Conservation (phyloP, 2,888 invertebrate species). For the Caenorhabditis zanzibari region DNA sequence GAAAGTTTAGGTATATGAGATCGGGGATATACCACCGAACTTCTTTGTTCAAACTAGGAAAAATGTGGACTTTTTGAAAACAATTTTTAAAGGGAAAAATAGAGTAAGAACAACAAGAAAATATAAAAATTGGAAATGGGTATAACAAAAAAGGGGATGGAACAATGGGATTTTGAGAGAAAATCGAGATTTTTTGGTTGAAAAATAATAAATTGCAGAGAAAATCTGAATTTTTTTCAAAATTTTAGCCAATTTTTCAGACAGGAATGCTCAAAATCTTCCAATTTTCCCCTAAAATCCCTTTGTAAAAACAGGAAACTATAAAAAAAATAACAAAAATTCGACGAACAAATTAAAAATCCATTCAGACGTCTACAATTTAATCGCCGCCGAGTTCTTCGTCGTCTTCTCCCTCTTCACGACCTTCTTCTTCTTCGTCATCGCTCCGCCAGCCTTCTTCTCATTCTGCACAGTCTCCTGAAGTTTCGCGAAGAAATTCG, state of each 20-base stretch:
- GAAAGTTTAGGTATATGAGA: slow-evolving; percentile 4
- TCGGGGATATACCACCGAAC: slow-evolving; percentile 21
- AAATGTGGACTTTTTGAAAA: neutral
- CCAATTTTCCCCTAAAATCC: neutral
- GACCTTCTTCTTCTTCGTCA: slow-evolving; percentile 67
- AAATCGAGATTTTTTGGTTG: too few species aligned
- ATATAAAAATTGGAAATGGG: neutral
- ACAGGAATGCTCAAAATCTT: neutral
- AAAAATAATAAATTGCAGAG: too few species aligned
- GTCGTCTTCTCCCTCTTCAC: slow-evolving; percentile 63
- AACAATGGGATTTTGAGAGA: neutral
- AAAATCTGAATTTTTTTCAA: too few species aligned
- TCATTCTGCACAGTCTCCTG: slow-evolving; percentile 70
- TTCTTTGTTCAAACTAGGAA: neutral
- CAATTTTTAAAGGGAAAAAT: neutral
- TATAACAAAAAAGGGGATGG: neutral
- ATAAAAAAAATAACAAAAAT: slow-evolving; percentile 29
- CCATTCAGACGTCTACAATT: slow-evolving; percentile 50
- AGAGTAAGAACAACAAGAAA: neutral
- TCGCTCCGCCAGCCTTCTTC: slow-evolving; percentile 55
- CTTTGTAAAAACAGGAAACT: neutral
- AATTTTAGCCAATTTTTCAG: neutral
- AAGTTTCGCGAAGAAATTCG: slow-evolving; percentile 72
- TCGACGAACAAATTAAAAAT: neutral
- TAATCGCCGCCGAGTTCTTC: slow-evolving; percentile 65